Conservation (phyloP, 2,888 invertebrate species). For the Agrotis clavis region DNA sequence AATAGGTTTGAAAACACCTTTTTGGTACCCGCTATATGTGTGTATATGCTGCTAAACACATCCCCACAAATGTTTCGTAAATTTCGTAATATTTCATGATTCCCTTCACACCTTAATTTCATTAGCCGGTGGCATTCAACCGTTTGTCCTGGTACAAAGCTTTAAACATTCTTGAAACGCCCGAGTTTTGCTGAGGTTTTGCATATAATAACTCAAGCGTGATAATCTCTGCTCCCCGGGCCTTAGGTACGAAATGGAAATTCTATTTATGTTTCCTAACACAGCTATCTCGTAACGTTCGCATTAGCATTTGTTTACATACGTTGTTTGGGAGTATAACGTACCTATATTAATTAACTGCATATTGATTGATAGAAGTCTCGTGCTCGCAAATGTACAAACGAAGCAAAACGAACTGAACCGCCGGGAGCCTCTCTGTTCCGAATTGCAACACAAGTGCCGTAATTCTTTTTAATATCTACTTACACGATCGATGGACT, state of each 20-base stretch:
- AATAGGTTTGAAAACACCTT: too few species aligned
- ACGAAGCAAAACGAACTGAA: conserved; percentile 22
- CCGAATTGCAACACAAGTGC: conserved; percentile 34
- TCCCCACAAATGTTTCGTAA: conserved; percentile 33
- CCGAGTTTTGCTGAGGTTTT: conserved; percentile 72
- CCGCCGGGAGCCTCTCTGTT: conserved; percentile 29
- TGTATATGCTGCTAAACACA: not conserved
- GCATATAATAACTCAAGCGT: conserved; percentile 75
- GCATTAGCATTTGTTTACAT: conserved; percentile 66
- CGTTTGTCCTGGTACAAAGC: conserved; percentile 66
- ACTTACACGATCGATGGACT: conserved; percentile 69
- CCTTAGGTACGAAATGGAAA: conserved; percentile 71
- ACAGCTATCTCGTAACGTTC: conserved; percentile 65
- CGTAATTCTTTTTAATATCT: conserved; percentile 56
- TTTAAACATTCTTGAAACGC: conserved; percentile 70
- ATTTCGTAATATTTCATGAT: conserved; percentile 47
- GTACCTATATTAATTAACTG: conserved; percentile 52
- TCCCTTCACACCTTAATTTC: conserved; percentile 63
- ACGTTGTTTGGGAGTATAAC: conserved; percentile 42
- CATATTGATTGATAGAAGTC: conserved; percentile 49
- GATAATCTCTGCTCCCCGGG: conserved; percentile 73
- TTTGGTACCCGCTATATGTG: too few species aligned
- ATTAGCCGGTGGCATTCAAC: conserved; percentile 65
- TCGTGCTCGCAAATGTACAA: conserved; percentile 36
- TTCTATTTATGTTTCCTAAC: conserved; percentile 72